Evolutionary conservation across 2,797 vertebrate genomes (phyloP), one percentile per base, ranked within the genome.

Genomic region (Macroramphosus scolopax): DNA sequence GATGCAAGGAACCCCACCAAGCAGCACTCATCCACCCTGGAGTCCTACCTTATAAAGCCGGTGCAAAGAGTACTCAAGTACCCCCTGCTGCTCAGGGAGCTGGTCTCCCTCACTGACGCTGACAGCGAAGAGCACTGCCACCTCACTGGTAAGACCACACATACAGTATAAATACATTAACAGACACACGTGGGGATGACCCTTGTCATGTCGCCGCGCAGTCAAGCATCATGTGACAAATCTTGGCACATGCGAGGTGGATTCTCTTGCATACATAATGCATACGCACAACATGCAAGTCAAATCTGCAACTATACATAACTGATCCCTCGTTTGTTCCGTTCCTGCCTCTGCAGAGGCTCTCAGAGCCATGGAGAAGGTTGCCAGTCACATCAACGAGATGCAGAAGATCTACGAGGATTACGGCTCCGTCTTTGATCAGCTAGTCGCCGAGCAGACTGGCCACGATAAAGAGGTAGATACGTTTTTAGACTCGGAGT

Each of bases 331-430:
- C 13, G 30, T 6, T 20, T 14, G 5, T 28, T 39, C 8, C 55
- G 47, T 14, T 42, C 13, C 18, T 17, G 30, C 51, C 32, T 31
- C 51, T 74, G 52, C 63, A 99, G 97, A 98, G 88, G 95, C 96
- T 0, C 79, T 96, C 53, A 98, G 95, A 78, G 97, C 95, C 57
- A 99, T 99, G 97, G 95, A 98, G 75, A 99, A 98, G 81, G 97
- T 98, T 45, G 97, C 96, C 24, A 98, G 93, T 75, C 95, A 99
- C 81, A 99, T 98, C 81, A 99, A 99, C 0, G 96, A 99, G 87
- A 98, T 98, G 97, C 97, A 99, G 89, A 98, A 98, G 89, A 93
- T 99, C 73, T 96, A 98, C 6, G 97, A 98, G 86, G 96, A 97
- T 75, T 99, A 96, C 1, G 95, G 97, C 62, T 81, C 93, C 0